Conservation (phyloP, 2,888 invertebrate genomes). For the Zhengitettix transpicula region DNA sequence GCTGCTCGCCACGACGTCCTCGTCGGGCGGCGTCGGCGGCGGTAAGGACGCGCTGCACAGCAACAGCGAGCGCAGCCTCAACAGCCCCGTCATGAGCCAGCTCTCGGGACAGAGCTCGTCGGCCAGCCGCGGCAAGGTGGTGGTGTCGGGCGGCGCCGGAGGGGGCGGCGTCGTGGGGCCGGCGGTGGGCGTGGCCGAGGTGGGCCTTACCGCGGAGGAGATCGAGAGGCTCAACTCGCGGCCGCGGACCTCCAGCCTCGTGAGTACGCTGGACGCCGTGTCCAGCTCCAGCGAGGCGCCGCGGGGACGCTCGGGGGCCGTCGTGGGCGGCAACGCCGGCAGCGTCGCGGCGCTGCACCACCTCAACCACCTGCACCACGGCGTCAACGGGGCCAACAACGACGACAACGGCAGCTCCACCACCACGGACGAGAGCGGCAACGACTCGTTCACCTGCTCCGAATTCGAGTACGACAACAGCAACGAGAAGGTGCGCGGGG, state of each 20-base stretch:
- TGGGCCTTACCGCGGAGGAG: slow-evolving; percentile 84
- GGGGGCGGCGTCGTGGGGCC: slow-evolving; percentile 30
- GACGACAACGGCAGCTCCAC: slow-evolving; percentile 50
- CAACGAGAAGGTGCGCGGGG: slow-evolving; percentile 52
- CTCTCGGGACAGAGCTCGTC: slow-evolving; percentile 62
- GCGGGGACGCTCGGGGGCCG: slow-evolving; percentile 27
- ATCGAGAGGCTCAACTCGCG: slow-evolving; percentile 78
- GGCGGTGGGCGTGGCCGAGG: slow-evolving; percentile 33
- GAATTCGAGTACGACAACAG: slow-evolving; percentile 94
- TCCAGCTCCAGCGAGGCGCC: slow-evolving; percentile 73
- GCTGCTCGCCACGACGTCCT: slow-evolving; percentile 72
- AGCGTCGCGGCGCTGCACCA: slow-evolving; percentile 31
- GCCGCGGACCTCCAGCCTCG: slow-evolving; percentile 76
- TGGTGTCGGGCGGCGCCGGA: slow-evolving; percentile 10
- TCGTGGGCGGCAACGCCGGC: slow-evolving; percentile 14
- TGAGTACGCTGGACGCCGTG: slow-evolving; percentile 85
- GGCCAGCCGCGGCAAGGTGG: slow-evolving; percentile 13
- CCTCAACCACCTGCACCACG: slow-evolving; percentile 53
- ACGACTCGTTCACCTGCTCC: slow-evolving; percentile 95
- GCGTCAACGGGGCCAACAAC: slow-evolving; percentile 17
- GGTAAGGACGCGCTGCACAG: slow-evolving; percentile 80
- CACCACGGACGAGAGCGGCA: slow-evolving; percentile 81
- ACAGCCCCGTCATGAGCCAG: slow-evolving; percentile 86
- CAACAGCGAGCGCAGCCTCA: slow-evolving; percentile 79
- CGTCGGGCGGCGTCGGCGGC: slow-evolving; percentile 63